Evolutionary conservation across 2,888 invertebrate species (phyloP).

Genomic region (Polydrusus pterygomalis): DNA sequence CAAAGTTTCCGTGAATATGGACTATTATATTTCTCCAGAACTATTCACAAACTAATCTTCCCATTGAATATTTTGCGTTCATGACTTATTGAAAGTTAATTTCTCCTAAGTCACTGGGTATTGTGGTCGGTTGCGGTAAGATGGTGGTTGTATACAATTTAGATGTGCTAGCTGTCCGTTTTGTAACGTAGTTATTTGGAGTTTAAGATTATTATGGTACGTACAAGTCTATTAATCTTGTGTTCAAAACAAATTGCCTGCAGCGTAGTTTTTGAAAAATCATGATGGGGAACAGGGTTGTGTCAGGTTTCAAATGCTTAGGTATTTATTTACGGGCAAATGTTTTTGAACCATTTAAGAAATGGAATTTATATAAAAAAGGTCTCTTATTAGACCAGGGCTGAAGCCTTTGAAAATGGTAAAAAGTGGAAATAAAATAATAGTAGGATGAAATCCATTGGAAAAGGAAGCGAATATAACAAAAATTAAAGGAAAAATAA

Average conservation of each 20-base stretch:
- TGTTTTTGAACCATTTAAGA: too few species aligned
- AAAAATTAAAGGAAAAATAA: too few species aligned
- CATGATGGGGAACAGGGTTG: background rate
- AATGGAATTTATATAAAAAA: too few species aligned
- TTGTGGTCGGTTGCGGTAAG: slow-evolving; percentile 29
- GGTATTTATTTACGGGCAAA: too few species aligned
- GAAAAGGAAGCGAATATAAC: too few species aligned
- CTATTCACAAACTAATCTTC: slow-evolving; percentile 43
- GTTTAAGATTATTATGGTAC: slow-evolving; percentile 9
- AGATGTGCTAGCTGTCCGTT: background rate
- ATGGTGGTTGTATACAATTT: slow-evolving; percentile 22
- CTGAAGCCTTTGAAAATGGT: too few species aligned
- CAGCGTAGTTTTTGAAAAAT: slow-evolving; percentile 8
- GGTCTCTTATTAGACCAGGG: too few species aligned
- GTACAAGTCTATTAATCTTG: slow-evolving; percentile 24
- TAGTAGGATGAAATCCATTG: too few species aligned
- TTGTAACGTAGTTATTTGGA: slow-evolving; percentile 18
- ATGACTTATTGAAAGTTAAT: slow-evolving; percentile 47
- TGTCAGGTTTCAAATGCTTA: background rate
- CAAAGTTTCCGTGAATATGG: slow-evolving; percentile 31
- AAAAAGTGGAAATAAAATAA: too few species aligned
- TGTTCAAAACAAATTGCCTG: slow-evolving; percentile 8
- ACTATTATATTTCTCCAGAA: slow-evolving; percentile 37
- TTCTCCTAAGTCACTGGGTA: slow-evolving; percentile 39
- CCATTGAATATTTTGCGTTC: slow-evolving; percentile 43